Evolutionary conservation across 2,888 invertebrate genomes (phyloP), one percentile per base, ranked within the genome.

Genomic region (Timandra comae): DNA sequence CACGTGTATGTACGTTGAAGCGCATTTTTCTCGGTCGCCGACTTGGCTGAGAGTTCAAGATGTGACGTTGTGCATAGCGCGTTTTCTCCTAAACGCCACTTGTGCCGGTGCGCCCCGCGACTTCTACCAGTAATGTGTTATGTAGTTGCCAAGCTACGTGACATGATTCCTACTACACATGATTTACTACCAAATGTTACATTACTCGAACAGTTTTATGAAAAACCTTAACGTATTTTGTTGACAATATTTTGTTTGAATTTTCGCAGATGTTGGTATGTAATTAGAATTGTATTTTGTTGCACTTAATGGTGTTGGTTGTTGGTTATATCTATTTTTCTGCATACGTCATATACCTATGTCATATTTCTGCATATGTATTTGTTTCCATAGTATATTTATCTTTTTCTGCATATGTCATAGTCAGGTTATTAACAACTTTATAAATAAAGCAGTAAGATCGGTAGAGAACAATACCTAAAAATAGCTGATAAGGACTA

Each of bases 41-140:
- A 33, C 42, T 36, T 24, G 33, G 33, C 34, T 31, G 33, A 33
- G 31, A 44, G 46, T 46, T 50, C 40, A 44, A 46, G 45, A 47
- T 39, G 45, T 35, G 35, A 41, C 38, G 34, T 37, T 35, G 32
- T 41, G 43, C 49, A 41, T 35, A 35, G 43, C 47, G 38, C 40
- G 43, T 39, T 53, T 37, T 42, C 47, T 51, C 37, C 44, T 53
- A 46, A 55, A 51, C 44, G 46, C 43, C 42, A 46, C 51, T 56
- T 45, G 47, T 41, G 46, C 42, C 39, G 35, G 33, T 46, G 38
- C n/a, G n/a, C 29, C 41, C 35, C 43, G 36, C 38, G 41, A 36
- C 30, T 40, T 35, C 31, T 29, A 27, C 38, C 36, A 24, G 34
- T 41, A 41, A 38, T 35, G 38, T 41, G 42, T 49, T 46, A 46